These are phyloP conservation scores for Pristis pectinata DNA, from an alignment of 2,797 vertebrate species.

Conservation along the genomic window DNA sequence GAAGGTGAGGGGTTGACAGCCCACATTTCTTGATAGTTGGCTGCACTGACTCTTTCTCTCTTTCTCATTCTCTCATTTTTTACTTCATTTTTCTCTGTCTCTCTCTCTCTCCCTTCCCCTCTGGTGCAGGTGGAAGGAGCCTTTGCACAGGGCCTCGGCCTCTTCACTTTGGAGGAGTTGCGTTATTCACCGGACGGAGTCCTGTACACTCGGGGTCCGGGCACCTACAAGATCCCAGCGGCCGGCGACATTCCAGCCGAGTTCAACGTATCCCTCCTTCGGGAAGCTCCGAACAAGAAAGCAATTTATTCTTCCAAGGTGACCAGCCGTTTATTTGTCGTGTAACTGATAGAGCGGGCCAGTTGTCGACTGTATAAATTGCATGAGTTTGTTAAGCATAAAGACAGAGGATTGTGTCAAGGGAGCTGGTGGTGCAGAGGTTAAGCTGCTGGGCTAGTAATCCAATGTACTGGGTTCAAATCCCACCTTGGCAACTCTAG, in stretches of 20 bases:
- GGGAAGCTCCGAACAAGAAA: conserved; percentile 77
- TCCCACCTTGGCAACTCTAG: too few species aligned
- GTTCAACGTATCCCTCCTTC: conserved; percentile 79
- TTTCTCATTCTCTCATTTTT: background rate
- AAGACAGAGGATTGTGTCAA: too few species aligned
- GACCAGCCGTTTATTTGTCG: background rate
- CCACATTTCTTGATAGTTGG: background rate
- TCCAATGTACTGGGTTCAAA: too few species aligned
- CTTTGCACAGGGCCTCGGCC: conserved; percentile 86
- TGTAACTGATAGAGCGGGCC: background rate
- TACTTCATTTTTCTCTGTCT: background rate
- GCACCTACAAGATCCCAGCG: conserved; percentile 87
- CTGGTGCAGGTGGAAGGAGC: conserved; percentile 79
- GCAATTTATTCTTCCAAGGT: conserved; percentile 95
- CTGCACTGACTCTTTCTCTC: background rate
- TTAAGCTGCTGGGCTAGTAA: too few species aligned
- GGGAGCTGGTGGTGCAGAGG: too few species aligned
- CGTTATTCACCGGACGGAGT: conserved; percentile 78
- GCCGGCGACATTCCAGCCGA: conserved; percentile 81
- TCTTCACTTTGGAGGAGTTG: conserved; percentile 88
- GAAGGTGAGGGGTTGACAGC: too few species aligned
- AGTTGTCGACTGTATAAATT: too few species aligned
- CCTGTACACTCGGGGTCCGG: conserved; percentile 80
- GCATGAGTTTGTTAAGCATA: background rate
- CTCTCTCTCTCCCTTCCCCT: background rate